A percentile compares a stretch with the other conserved stretches of the same genome.
Evolutionary conservation across 2,888 invertebrate species (phyloP).

Genomic region (Cantharis flavilabris): DNA sequence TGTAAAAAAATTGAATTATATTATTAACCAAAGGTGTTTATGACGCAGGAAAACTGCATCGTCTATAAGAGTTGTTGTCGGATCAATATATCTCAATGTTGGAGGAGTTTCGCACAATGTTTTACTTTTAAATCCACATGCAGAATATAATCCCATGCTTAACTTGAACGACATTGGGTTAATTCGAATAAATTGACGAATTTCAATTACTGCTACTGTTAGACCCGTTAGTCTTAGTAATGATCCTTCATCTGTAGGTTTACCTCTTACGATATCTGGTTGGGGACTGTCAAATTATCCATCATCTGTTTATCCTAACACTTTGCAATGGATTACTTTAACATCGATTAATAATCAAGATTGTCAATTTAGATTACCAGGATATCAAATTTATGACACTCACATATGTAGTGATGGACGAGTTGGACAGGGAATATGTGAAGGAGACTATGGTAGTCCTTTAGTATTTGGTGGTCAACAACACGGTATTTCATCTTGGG

Average conservation of each 20-base stretch:
- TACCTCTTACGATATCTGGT: slow-evolving; percentile 16
- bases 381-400: slow-evolving; percentile 52
- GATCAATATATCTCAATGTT: slow-evolving; percentile 55
- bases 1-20: background rate
- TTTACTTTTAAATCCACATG: slow-evolving; percentile 21
- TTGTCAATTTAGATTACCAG: slow-evolving; percentile 28
- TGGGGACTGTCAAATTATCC: slow-evolving; percentile 52
- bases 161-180: background rate
- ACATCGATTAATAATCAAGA: slow-evolving; percentile 54
- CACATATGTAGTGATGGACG: slow-evolving; percentile 65
- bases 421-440: slow-evolving; percentile 62
- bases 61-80: slow-evolving; percentile 53
- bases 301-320: slow-evolving; percentile 59
- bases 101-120: slow-evolving; percentile 56
- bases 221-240: background rate
- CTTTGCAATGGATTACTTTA: slow-evolving; percentile 61
- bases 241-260: background rate
- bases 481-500: slow-evolving; percentile 61
- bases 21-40: background rate
- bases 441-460: slow-evolving; percentile 63
- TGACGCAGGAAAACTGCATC: background rate
- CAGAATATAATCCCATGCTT: background rate
- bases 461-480: slow-evolving; percentile 40
- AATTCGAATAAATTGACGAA: background rate
- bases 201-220: background rate